Conservation (phyloP, 2,888 invertebrate genomes). For the Drosophila flavopinicola region DNA sequence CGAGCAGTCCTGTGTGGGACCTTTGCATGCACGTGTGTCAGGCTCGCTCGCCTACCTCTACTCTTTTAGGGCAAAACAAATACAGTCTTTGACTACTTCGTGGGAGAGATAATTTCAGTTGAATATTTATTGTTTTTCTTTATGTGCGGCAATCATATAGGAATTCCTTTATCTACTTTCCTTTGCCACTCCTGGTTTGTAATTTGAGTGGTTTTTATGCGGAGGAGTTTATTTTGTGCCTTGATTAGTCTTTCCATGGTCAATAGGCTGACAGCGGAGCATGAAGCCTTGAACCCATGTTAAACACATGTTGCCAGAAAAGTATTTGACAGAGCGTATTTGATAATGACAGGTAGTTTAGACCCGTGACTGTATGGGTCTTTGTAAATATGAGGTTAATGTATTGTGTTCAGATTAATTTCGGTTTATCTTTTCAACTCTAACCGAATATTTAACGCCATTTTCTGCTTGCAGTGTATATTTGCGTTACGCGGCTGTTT, state of each 20-base stretch:
- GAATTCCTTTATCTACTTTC: slow-evolving; percentile 26
- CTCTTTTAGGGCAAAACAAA: slow-evolving; percentile 48
- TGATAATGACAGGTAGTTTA: slow-evolving; percentile 41
- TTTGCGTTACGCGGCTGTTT: not conserved
- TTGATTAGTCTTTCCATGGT: slow-evolving; percentile 64
- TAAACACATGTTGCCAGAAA: slow-evolving; percentile 80
- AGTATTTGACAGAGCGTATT: slow-evolving; percentile 41
- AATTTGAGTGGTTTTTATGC: slow-evolving; percentile 57
- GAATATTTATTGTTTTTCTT: slow-evolving; percentile 53
- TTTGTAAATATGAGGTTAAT: not conserved
- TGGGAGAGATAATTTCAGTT: slow-evolving; percentile 73
- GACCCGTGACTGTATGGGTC: not conserved
- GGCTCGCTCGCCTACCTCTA: slow-evolving; percentile 22
- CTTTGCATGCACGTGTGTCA: slow-evolving; percentile 57
- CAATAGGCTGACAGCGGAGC: slow-evolving; percentile 50
- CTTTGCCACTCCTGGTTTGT: slow-evolving; percentile 42
- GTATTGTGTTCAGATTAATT: slow-evolving; percentile 1
- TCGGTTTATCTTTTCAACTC: not conserved
- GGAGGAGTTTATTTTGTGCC: slow-evolving; percentile 52
- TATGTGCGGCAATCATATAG: slow-evolving; percentile 49
- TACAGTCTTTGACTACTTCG: slow-evolving; percentile 46
- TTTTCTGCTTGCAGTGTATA: not conserved
- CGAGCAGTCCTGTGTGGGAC: slow-evolving; percentile 47
- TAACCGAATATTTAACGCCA: not conserved
- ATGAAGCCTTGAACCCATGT: slow-evolving; percentile 79